These are phyloP conservation scores for Neomicropteryx cornuta DNA, from an alignment of 1,140 invertebrate species.

Conservation along the genomic window DNA sequence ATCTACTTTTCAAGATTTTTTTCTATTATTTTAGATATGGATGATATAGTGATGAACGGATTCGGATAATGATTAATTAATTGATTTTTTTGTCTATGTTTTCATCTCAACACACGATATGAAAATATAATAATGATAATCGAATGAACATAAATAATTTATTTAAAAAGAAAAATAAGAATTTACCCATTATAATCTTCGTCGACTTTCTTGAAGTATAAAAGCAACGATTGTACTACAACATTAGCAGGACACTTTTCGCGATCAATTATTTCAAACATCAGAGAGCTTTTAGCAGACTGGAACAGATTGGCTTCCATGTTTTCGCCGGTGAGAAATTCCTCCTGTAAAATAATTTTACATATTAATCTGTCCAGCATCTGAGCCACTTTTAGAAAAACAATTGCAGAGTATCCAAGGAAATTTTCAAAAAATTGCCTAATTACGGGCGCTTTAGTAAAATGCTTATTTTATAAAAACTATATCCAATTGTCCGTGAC, in stretches of 20 bases:
- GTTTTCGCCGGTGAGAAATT: constrained; percentile 46
- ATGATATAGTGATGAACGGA: neutral
- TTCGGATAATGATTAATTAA: neutral
- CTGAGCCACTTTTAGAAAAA: no score
- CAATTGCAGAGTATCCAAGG: constrained; percentile 1
- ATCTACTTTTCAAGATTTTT: neutral
- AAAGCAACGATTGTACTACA: constrained; percentile 55
- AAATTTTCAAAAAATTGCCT: no score
- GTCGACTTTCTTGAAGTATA: constrained; percentile 57
- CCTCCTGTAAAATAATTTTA: constrained; percentile 47
- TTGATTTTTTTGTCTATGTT: no score
- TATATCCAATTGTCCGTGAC: no score
- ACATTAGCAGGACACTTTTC: constrained; percentile 68
- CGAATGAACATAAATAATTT: neutral
- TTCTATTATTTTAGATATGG: neutral
- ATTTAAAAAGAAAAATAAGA: constrained; percentile 4
- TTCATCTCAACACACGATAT: neutral
- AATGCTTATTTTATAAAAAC: no score
- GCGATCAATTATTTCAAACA: constrained; percentile 72
- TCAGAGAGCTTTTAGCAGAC: constrained; percentile 71
- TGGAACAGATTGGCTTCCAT: constrained; percentile 68
- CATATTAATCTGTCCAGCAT: constrained; percentile 1
- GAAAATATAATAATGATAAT: neutral
- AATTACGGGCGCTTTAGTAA: no score
- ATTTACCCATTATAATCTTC: constrained; percentile 57